Base-by-base conservation (phyloP, 1,140 invertebrate species). In the Hermatobates lingyangjiaoensis region DNA sequence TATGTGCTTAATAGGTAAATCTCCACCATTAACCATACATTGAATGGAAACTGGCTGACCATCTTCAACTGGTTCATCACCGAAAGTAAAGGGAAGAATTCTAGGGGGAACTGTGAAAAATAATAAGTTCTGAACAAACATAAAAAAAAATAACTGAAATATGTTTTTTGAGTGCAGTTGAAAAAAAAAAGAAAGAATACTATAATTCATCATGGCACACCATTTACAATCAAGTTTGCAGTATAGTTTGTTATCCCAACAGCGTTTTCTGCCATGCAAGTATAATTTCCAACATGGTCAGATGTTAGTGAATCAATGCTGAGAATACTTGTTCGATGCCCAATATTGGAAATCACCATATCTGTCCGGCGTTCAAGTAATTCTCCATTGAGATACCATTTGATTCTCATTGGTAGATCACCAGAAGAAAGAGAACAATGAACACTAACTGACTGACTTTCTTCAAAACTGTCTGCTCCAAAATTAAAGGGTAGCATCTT, bases 401-500 rank as follows among this genome's bases (percentile, higher is more conserved):
- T 64, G 57, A 77, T 74, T 50, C 66, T 71, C 51, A 79, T 60
- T 2, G 77, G 77, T 30, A 73, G 64, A 59, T 80, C 77, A 14
- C 76, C 77, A 53, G 74, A 73, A 38, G 72, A 71, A 34, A 81
- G 77, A 39, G 74, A 73, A 66, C 80, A 83, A 34, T 74, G 71
- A 27, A 76, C 53, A 27, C 63, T 60, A 5, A 60, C 60, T 14
- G 62, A 54, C 27, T 63, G 59, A 18, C 66, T 66, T 30, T 60
- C 57, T 49, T 58, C 57, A 24, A 57, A 57, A 12, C 74, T 72
- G 48, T 77, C 75, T 48, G 73, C 70, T 30, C 74, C 74, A 56
- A 80, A 81, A 79, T 69, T 83, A 83, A 57, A 83, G 79, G 48
- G 80, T 80, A 40, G 68, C 62, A 67, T 87, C 87, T 60, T 71